These are phyloP conservation scores for Geothlypis trichas DNA, from an alignment of 2,113 vertebrate species.

Conservation along the genomic window DNA sequence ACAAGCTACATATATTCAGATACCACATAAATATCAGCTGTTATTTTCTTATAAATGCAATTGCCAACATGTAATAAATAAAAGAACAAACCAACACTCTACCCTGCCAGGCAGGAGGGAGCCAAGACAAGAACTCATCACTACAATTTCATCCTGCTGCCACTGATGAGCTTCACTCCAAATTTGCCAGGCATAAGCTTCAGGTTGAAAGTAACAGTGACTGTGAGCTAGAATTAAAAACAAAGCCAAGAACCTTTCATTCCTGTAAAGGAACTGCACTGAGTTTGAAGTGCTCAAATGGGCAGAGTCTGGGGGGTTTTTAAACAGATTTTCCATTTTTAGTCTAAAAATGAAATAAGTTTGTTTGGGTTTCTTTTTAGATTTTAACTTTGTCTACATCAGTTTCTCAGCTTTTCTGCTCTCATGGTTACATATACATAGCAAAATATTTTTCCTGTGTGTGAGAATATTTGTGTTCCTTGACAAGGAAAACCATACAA, in stretches of 20 bases:
- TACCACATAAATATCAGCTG: conserved; percentile 53
- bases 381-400: background rate
- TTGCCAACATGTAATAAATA: conserved; percentile 38
- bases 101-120: conserved; percentile 36
- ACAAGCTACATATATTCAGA: conserved; percentile 1
- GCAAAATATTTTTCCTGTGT: background rate
- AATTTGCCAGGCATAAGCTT: conserved; percentile 4
- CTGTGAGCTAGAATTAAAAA: background rate
- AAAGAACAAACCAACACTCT: conserved; percentile 45
- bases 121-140: conserved; percentile 22
- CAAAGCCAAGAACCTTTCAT: conserved; percentile 9
- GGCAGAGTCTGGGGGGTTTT: background rate
- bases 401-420: background rate
- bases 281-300: background rate
- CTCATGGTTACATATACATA: background rate
- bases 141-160: conserved; percentile 9
- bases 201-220: conserved; percentile 18
- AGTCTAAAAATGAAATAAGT: background rate
- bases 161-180: background rate
- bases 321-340: background rate
- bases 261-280: background rate
- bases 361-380: background rate
- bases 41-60: conserved; percentile 62
- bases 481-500: background rate
- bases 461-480: background rate